These are phyloP conservation scores for Condylostylus longicornis DNA, from an alignment of 1,140 invertebrate genomes.

Conservation along the genomic window DNA sequence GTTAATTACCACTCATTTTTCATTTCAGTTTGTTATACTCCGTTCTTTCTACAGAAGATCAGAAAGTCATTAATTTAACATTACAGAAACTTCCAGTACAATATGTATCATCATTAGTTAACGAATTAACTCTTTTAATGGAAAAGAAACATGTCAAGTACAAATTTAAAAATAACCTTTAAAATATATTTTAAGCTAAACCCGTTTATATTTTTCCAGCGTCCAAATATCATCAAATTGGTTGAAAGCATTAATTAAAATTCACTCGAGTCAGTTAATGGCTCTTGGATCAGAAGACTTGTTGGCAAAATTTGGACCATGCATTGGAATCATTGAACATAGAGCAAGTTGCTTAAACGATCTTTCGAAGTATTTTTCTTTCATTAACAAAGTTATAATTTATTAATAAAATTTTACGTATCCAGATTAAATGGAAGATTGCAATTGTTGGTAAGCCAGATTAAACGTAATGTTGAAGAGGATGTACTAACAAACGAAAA, in stretches of 20 bases:
- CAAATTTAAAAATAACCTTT: constrained; percentile 19
- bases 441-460: constrained; percentile 40
- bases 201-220: constrained; percentile 30
- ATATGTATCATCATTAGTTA: constrained; percentile 41
- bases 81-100: constrained; percentile 45
- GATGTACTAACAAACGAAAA: constrained; percentile 31
- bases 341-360: constrained; percentile 38
- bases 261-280: constrained; percentile 46
- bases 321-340: constrained; percentile 43
- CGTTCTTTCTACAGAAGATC: constrained; percentile 40
- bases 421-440: constrained; percentile 41
- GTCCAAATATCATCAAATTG: constrained; percentile 42
- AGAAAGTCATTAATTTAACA: constrained; percentile 42
- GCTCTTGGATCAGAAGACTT: constrained; percentile 22
- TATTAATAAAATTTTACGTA: constrained; percentile 12
- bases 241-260: constrained; percentile 41
- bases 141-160: constrained; percentile 44
- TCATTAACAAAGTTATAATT: neutral
- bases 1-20: constrained; percentile 1
- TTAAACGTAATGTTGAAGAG: constrained; percentile 29
- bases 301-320: constrained; percentile 35
- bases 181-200: neutral
- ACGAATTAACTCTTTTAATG: constrained; percentile 43
- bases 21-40: constrained; percentile 35
- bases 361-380: constrained; percentile 18